A percentile compares a stretch with the other conserved stretches of the same genome.
Conservation (phyloP, 2,888 invertebrate genomes). For the Teleogryllus oceanicus region DNA sequence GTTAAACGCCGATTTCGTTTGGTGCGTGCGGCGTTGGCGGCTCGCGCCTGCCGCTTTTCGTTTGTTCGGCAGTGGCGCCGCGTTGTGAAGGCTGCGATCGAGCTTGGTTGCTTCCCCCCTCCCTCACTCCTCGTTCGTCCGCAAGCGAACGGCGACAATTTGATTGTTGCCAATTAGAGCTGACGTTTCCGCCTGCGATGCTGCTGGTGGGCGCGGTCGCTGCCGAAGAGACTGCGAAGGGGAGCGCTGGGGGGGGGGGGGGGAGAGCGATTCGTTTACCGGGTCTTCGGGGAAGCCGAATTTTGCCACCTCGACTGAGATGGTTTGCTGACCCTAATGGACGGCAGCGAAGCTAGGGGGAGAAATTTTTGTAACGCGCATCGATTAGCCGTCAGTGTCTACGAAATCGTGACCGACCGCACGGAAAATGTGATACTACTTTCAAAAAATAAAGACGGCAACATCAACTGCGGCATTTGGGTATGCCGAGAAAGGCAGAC, state of each 20-base stretch:
- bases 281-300: not conserved
- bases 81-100: not conserved
- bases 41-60: not conserved
- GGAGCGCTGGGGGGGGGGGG: not conserved
- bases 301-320: no score
- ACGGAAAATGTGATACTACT: no score
- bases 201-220: not conserved
- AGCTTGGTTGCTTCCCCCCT: conserved; percentile 21
- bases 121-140: conserved; percentile 19
- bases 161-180: not conserved
- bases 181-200: not conserved
- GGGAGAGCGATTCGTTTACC: not conserved
- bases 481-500: no score
- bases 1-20: conserved; percentile 18
- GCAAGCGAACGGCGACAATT: conserved; percentile 5
- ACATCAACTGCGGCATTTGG: no score
- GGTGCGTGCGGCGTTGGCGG: not conserved
- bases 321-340: no score
- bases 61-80: not conserved
- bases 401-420: no score
- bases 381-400: no score
- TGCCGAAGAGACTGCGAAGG: not conserved
- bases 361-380: no score
- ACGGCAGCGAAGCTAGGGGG: no score
- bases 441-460: no score